A percentile compares a stretch with the other conserved stretches of the same genome.
Evolutionary conservation across 2,888 invertebrate species (phyloP).

Genomic region (Hydroisotoma schaefferi): DNA sequence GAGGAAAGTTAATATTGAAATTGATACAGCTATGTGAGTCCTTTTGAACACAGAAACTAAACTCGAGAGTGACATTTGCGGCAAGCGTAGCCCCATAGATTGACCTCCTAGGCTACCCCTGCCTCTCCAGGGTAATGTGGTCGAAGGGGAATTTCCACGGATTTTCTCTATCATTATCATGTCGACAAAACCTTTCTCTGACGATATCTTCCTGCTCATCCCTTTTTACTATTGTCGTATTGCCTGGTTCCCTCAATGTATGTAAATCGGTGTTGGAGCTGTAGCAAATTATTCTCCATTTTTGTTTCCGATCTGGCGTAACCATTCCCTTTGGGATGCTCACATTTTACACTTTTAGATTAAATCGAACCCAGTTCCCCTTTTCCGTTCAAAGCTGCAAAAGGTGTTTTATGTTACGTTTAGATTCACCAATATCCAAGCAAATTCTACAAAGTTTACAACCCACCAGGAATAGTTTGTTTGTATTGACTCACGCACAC

Average conservation of each 20-base stretch:
- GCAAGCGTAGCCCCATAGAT: background rate
- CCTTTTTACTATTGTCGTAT: background rate
- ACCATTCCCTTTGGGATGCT: background rate
- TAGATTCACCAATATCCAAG: too few species aligned
- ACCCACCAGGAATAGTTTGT: too few species aligned
- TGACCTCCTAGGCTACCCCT: background rate
- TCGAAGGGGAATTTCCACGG: background rate
- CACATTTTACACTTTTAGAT: too few species aligned
- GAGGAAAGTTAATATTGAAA: slow-evolving; percentile 25
- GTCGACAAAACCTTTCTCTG: background rate
- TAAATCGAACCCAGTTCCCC: too few species aligned
- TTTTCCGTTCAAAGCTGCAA: too few species aligned
- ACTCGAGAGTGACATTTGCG: slow-evolving; percentile 11
- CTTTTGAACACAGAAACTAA: slow-evolving; percentile 40
- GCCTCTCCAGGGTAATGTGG: background rate
- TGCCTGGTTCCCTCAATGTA: too few species aligned
- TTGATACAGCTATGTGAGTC: slow-evolving; percentile 33
- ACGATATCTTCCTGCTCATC: slow-evolving; percentile 1
- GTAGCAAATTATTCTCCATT: background rate
- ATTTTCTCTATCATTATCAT: background rate
- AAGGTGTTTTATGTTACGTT: too few species aligned
- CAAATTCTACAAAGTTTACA: too few species aligned
- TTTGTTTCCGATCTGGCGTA: background rate
- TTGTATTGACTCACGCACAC: too few species aligned
- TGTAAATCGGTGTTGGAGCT: too few species aligned